These are phyloP conservation scores for Amphipyra berbera DNA, from an alignment of 2,888 invertebrate genomes.

Conservation along the genomic window DNA sequence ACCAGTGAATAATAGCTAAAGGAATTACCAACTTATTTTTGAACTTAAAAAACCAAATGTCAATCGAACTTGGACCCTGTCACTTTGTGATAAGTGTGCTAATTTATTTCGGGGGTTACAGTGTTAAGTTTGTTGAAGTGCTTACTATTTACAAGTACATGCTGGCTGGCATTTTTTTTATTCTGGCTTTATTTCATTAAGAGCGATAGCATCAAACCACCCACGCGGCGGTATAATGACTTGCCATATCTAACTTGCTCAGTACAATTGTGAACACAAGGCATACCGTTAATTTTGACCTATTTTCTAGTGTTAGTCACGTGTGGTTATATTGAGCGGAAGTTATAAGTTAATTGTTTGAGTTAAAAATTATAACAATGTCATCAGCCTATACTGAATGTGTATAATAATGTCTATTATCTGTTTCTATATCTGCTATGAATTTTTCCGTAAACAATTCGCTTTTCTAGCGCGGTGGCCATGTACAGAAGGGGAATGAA, in stretches of 20 bases:
- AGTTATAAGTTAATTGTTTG: conserved; percentile 41
- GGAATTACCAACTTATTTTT: conserved; percentile 26
- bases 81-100: conserved; percentile 19
- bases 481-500: no score
- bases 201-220: conserved; percentile 85
- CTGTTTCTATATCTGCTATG: neutral
- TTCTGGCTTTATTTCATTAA: conserved; percentile 88
- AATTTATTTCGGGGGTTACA: conserved; percentile 35
- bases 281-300: conserved; percentile 58
- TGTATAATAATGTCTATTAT: neutral
- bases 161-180: conserved; percentile 73
- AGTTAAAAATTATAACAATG: conserved; percentile 45
- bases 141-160: conserved; percentile 62
- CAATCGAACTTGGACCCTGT: conserved; percentile 35
- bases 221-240: conserved; percentile 86
- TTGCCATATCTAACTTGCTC: conserved; percentile 81
- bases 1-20: conserved; percentile 67
- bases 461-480: no score
- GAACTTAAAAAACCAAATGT: conserved; percentile 1
- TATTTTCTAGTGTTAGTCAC: conserved; percentile 42
- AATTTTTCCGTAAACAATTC: no score
- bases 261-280: conserved; percentile 71
- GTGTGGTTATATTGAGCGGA: conserved; percentile 20
- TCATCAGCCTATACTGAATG: conserved; percentile 30
- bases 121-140: conserved; percentile 32